Evolutionary conservation across 2,888 invertebrate species (phyloP).

Genomic region (Diaprepes abbreviatus): DNA sequence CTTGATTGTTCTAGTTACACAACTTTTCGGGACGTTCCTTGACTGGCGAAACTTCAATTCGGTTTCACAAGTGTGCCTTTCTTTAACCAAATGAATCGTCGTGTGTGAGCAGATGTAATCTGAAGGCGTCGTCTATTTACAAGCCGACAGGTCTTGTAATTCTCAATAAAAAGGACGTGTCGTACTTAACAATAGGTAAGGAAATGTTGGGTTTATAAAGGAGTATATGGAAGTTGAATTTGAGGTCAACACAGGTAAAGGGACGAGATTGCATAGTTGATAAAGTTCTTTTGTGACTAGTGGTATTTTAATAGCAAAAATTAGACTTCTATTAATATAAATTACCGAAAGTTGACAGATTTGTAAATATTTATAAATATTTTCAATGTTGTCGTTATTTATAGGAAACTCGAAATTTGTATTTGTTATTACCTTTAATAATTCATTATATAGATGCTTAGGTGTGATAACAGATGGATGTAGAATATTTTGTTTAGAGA

Average conservation of each 20-base stretch:
- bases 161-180: constrained; percentile 6
- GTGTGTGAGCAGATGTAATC: background rate
- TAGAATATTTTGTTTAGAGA: background rate
- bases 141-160: constrained; percentile 6
- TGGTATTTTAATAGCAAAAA: constrained; percentile 39
- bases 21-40: background rate
- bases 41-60: background rate
- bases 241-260: too few species aligned
- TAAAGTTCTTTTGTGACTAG: constrained; percentile 24
- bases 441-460: too few species aligned
- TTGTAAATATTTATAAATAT: constrained; percentile 40
- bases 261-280: constrained; percentile 27
- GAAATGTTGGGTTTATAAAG: constrained; percentile 19
- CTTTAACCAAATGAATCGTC: background rate
- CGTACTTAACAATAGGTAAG: constrained; percentile 13
- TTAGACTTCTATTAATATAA: constrained; percentile 43
- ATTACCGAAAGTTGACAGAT: constrained; percentile 41
- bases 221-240: constrained; percentile 10
- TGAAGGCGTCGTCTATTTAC: background rate
- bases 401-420: constrained; percentile 50
- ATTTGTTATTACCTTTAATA: too few species aligned
- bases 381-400: constrained; percentile 35
- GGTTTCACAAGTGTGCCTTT: background rate
- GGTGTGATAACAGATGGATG: too few species aligned
- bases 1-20: background rate